These are phyloP conservation scores for Pardalotus punctatus DNA, from an alignment of 2,113 vertebrate species.

Conservation along the genomic window DNA sequence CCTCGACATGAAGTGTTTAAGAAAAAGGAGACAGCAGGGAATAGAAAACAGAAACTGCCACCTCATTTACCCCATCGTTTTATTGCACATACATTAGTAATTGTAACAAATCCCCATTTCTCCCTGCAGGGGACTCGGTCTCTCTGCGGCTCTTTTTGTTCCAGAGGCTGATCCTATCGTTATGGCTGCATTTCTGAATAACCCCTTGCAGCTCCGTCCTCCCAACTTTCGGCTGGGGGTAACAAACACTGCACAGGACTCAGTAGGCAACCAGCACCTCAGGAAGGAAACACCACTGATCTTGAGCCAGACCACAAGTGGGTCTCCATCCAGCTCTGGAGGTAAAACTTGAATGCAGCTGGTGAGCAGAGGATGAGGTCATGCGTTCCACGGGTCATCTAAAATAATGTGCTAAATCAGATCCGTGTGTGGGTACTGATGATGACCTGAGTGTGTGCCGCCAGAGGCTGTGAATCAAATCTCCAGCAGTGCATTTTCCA, in stretches of 20 bases:
- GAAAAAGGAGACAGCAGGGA: slow-evolving; percentile 3
- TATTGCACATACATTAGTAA: neutral
- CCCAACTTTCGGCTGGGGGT: neutral
- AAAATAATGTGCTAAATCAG: neutral
- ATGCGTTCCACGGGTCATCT: neutral
- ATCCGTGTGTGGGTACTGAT: neutral
- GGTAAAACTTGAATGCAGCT: neutral
- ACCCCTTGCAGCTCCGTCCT: neutral
- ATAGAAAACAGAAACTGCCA: neutral
- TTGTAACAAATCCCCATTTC: neutral
- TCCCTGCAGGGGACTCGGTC: neutral
- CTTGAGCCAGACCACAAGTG: neutral
- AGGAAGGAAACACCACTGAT: neutral
- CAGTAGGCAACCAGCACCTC: neutral
- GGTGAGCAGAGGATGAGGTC: neutral
- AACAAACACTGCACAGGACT: neutral
- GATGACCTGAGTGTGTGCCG: neutral
- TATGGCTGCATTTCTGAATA: neutral
- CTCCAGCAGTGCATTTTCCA: neutral
- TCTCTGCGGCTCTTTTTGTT: neutral
- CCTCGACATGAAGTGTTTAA: neutral
- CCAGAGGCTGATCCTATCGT: rapidly evolving
- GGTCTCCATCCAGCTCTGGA: neutral
- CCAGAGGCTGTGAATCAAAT: neutral
- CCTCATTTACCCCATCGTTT: neutral